These are phyloP conservation scores for Baccha elongata DNA, from an alignment of 2,888 invertebrate genomes.

Conservation along the genomic window DNA sequence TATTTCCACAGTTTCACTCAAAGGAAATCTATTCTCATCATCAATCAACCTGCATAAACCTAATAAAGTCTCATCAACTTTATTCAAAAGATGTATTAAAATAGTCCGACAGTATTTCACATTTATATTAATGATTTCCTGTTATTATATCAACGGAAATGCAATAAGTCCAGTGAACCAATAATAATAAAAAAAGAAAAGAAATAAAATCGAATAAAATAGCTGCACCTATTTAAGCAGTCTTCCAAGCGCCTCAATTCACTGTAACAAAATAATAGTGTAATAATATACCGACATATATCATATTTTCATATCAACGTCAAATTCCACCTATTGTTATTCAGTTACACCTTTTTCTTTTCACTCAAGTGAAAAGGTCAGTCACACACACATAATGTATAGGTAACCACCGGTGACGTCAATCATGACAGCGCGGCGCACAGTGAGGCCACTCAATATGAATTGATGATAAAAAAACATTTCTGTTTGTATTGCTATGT, in stretches of 20 bases:
- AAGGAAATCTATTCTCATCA: no score
- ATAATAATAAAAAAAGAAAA: neutral
- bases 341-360: constrained; percentile 9
- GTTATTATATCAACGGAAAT: constrained; percentile 17
- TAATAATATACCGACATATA: neutral
- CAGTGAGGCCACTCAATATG: no score
- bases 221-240: constrained; percentile 12
- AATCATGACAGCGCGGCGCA: neutral
- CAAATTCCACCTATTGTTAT: neutral
- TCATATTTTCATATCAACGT: constrained; percentile 19
- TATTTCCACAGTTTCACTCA: no score
- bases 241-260: neutral
- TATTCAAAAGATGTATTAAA: neutral
- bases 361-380: constrained; percentile 9
- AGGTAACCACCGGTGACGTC: neutral
- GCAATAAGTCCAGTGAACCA: constrained; percentile 22
- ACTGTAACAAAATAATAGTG: no score
- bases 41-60: no score
- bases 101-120: constrained; percentile 13
- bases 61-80: neutral
- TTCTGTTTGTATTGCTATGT: no score
- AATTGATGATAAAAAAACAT: no score
- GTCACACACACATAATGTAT: constrained; percentile 1
- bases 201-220: neutral
- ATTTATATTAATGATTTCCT: constrained; percentile 24